Percentiles rank a stretch among this genome's conserved stretches.
Conservation (phyloP, 2,797 vertebrate species). For the Thaleichthys pacificus region DNA sequence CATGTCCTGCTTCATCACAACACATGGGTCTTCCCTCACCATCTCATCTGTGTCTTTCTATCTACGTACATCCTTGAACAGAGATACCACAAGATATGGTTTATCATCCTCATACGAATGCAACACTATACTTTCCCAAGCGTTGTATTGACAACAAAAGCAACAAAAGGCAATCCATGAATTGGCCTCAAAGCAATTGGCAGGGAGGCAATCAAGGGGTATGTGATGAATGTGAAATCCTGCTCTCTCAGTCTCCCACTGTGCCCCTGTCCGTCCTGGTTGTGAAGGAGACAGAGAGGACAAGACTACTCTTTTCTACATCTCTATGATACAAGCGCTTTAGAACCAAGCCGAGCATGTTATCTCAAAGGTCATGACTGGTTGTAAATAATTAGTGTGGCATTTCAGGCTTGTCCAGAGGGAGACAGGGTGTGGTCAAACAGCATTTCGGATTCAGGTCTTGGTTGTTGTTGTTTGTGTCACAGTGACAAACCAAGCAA, state of each 20-base stretch:
- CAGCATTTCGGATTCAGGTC: constrained; percentile 11
- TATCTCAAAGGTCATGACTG: constrained; percentile 50
- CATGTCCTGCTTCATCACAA: too few species aligned
- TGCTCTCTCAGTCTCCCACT: not conserved
- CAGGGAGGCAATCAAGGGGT: not conserved
- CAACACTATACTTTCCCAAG: too few species aligned
- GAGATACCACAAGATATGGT: too few species aligned
- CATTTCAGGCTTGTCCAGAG: constrained; percentile 45
- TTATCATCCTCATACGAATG: too few species aligned
- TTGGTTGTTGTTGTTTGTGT: constrained; percentile 24
- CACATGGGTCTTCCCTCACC: too few species aligned
- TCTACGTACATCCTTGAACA: too few species aligned
- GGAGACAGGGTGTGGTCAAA: constrained; percentile 18
- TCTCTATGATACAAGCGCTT: constrained; percentile 10
- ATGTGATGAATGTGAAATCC: not conserved
- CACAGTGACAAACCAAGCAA: constrained; percentile 1
- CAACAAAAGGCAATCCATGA: too few species aligned
- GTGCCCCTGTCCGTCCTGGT: not conserved
- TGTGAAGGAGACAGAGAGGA: constrained; percentile 3
- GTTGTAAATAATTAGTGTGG: constrained; percentile 46
- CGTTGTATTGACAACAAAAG: too few species aligned
- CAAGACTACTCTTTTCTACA: constrained; percentile 13
- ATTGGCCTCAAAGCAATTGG: not conserved
- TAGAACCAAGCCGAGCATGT: constrained; percentile 24
- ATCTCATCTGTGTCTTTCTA: too few species aligned